Evolutionary conservation across 2,797 vertebrate genomes (phyloP), one percentile per base, ranked within the genome.

Genomic region (Coilia nasus): DNA sequence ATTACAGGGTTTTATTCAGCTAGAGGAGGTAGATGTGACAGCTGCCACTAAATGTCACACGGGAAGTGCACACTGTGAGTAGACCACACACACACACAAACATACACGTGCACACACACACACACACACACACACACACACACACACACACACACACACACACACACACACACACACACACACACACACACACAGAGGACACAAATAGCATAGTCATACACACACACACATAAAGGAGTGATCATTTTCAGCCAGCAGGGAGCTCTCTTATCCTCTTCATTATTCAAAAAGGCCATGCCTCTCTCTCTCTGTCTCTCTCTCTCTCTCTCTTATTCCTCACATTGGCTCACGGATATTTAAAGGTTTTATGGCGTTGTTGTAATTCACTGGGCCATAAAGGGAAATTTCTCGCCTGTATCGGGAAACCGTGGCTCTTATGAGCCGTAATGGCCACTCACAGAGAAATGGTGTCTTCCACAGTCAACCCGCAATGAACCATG

Each of bases 331-430:
- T 25, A 67, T 3, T 67, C 62, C 11, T 67, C 62, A 31, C 62
- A 67, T 15, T 28, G 23, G 62, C 28, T 31, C 28, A 71, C 25
- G 25, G 64, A 71, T 71, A 71, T 71, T 71, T 71, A 71, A 71
- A 71, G 64, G 64, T 71, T 71, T 71, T 71, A 35, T 71, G 64
- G 64, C 64, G 28, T 71, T 71, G 64, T 71, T 31, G 64, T 71
- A 71, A 71, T 31, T 71, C 64, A 71, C 64, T 17, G 25, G 25
- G 64, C 28, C 28, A 71, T 71, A 71, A 71, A 71, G 28, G 23
- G 62, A 23, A 1, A 64, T 64, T 64, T 64, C 62, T 64, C 62
- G 14, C 62, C 62, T 23, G 10, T 64, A 64, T 23, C 10, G 62
- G 23, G 62, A 64, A 64, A 64, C 62, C 23, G 11, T 64, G 62